Evolutionary conservation across 2,113 vertebrate species (phyloP).

Genomic region (Chitala chitala): DNA sequence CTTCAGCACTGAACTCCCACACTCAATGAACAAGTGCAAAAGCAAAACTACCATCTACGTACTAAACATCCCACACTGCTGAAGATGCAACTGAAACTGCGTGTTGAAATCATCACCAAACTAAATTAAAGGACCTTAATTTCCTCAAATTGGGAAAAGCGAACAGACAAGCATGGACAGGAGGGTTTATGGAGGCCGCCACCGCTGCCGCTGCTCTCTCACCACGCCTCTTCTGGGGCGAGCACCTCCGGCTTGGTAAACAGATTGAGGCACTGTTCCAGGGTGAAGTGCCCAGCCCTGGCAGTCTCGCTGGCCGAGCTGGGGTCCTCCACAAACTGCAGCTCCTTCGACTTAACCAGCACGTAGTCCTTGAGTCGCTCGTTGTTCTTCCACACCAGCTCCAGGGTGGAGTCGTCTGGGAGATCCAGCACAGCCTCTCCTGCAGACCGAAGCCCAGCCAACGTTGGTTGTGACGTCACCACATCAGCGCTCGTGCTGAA

Average conservation of each 20-base stretch:
- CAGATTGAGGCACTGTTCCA: conserved; percentile 96
- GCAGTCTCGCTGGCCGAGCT: conserved; percentile 86
- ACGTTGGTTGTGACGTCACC: too few relatives aligned
- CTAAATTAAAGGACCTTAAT: too few relatives aligned
- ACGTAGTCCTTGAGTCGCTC: conserved; percentile 91
- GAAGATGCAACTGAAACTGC: too few relatives aligned
- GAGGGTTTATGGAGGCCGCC: too few relatives aligned
- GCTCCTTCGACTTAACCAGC: conserved; percentile 89
- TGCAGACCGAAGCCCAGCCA: conserved; percentile 39
- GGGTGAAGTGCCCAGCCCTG: conserved; percentile 88
- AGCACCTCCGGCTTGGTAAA: conserved; percentile 96
- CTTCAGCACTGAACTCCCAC: neutral
- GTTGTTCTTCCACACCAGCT: conserved; percentile 95
- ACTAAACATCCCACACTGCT: too few relatives aligned
- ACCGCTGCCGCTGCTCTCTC: conserved; percentile 45
- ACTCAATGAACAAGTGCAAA: neutral
- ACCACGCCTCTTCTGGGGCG: conserved; percentile 96
- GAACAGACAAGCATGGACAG: too few relatives aligned
- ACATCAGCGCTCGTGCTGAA: too few relatives aligned
- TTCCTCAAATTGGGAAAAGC: too few relatives aligned
- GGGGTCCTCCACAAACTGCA: conserved; percentile 86
- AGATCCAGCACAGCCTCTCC: conserved; percentile 74
- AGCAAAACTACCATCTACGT: too few relatives aligned
- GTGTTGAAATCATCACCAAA: too few relatives aligned
- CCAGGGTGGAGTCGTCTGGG: conserved; percentile 75